phyloP scores from a whole-genome alignment of 2,888 invertebrate genomes.

The Odontocolon sp. region DNA sequence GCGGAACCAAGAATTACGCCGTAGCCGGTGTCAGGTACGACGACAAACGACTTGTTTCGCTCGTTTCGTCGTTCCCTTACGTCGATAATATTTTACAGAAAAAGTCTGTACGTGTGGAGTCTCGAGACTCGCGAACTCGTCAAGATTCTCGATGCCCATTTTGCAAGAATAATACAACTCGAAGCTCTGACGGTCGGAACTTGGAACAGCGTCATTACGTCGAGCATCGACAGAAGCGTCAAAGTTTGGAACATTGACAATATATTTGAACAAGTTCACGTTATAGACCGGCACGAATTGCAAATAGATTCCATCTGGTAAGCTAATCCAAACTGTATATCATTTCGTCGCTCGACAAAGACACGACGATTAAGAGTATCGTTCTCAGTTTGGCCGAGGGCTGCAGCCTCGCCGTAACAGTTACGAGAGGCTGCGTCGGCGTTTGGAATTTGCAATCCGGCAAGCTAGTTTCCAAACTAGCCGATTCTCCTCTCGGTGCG shows the following conservation, averaged over 20 bases:
- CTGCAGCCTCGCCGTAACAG: conserved; percentile 92
- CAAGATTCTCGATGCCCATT: conserved; percentile 97
- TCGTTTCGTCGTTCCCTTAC: background rate
- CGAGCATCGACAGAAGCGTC: conserved; percentile 98
- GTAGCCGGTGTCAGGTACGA: conserved; percentile 94
- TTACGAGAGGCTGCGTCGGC: conserved; percentile 96
- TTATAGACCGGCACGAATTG: conserved; percentile 96
- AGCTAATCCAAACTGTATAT: background rate
- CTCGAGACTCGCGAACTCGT: conserved; percentile 90
- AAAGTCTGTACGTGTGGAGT: conserved; percentile 97
- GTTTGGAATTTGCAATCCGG: conserved; percentile 96
- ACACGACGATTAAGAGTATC: no score
- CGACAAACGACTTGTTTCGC: background rate
- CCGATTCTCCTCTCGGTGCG: conserved; percentile 95
- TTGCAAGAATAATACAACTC: conserved; percentile 96
- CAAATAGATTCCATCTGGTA: conserved; percentile 96
- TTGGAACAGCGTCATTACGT: conserved; percentile 97
- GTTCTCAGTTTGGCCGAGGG: conserved; percentile 87
- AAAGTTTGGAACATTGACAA: conserved; percentile 99
- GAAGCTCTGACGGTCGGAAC: conserved; percentile 92
- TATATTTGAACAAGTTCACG: conserved; percentile 98
- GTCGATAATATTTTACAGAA: conserved; percentile 85
- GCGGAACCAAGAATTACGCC: conserved; percentile 94
- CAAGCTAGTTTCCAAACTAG: conserved; percentile 91
- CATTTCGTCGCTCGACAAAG: conserved; percentile 17